Evolutionary conservation across 2,888 invertebrate genomes (phyloP).

Genomic region (Chesias legatella): DNA sequence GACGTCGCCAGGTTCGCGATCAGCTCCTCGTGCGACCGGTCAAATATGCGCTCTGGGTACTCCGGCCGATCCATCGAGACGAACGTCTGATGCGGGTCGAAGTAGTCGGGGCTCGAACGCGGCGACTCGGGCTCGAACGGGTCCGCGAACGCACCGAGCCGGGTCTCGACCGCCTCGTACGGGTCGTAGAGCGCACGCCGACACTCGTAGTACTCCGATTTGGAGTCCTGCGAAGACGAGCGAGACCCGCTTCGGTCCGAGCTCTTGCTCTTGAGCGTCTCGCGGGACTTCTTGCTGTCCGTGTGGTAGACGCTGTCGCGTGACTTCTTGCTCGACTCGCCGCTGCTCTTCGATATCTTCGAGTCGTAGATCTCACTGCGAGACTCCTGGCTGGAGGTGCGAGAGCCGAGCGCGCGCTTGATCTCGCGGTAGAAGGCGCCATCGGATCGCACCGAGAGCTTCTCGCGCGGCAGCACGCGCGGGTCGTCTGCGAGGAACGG

Average conservation of each 20-base stretch:
- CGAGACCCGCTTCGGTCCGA: constrained; percentile 82
- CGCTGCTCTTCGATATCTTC: constrained; percentile 83
- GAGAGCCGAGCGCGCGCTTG: constrained; percentile 81
- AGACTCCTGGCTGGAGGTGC: constrained; percentile 86
- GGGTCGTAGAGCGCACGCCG: constrained; percentile 74
- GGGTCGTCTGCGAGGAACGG: constrained; percentile 90
- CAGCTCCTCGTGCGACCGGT: constrained; percentile 81
- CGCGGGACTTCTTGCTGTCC: constrained; percentile 83
- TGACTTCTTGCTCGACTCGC: constrained; percentile 83
- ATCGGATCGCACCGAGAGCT: constrained; percentile 85
- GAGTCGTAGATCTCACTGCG: constrained; percentile 85
- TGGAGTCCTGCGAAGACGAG: constrained; percentile 86
- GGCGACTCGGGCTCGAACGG: constrained; percentile 76
- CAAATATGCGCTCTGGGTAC: constrained; percentile 76
- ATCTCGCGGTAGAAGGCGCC: constrained; percentile 87
- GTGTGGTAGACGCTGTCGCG: constrained; percentile 83
- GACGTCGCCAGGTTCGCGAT: constrained; percentile 74
- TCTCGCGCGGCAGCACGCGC: constrained; percentile 86
- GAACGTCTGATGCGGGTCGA: constrained; percentile 75
- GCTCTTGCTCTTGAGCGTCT: constrained; percentile 82
- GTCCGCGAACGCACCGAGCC: constrained; percentile 51
- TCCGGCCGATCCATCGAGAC: constrained; percentile 68
- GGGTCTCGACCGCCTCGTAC: constrained; percentile 58
- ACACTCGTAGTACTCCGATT: constrained; percentile 85
- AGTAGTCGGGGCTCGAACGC: constrained; percentile 84